Evolutionary conservation across 2,797 vertebrate species (phyloP), one percentile per base, ranked within the genome.

Genomic region (Ispidina picta): DNA sequence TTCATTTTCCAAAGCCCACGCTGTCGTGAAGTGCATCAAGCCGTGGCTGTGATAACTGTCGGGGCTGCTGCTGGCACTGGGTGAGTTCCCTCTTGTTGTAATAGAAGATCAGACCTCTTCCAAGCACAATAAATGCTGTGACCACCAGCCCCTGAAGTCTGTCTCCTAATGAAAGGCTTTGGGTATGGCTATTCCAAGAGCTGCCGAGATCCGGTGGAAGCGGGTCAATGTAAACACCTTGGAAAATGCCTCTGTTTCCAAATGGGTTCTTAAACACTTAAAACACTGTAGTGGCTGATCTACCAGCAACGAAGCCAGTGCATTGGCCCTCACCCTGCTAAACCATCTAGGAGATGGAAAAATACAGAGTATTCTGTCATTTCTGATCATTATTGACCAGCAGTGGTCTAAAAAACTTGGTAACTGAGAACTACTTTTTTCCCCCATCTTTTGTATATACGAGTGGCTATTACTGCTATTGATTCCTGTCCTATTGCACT

Each of bases 141-240:
- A 89, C 91, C 91, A 91, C 76, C 91, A 86, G 74, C 64, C 80
- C 89, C 89, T 79, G 41, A 81, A 91, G 80, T 56, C 84, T 94
- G 52, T 59, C 77, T 62, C 73, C 87, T 86, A 83, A 86, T 94
- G 60, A 86, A 83, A 82, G 87, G 85, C 52, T 88, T 89, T 46
- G 8, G 71, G 82, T 73, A 41, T 58, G 71, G 80, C 83, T 70
- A 90, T 86, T 92, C 89, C 91, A 89, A 89, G 82, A 71, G 82
- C 89, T 25, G 84, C 89, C 22, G 75, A 66, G 92, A 63, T 33
- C 71, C 5, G 7, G 80, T 91, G 95, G 93, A 88, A 91, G 60
- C 2, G 11, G 68, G 92, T 94, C 95, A 96, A 92, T 44, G 90
- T 84, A 92, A 95, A 94, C 71, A 73, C 44, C 83, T 84, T 18